A percentile compares a stretch with the other conserved stretches of the same genome.
phyloP scores from a whole-genome alignment of 2,797 vertebrate species.

The Monodelphis domestica region DNA sequence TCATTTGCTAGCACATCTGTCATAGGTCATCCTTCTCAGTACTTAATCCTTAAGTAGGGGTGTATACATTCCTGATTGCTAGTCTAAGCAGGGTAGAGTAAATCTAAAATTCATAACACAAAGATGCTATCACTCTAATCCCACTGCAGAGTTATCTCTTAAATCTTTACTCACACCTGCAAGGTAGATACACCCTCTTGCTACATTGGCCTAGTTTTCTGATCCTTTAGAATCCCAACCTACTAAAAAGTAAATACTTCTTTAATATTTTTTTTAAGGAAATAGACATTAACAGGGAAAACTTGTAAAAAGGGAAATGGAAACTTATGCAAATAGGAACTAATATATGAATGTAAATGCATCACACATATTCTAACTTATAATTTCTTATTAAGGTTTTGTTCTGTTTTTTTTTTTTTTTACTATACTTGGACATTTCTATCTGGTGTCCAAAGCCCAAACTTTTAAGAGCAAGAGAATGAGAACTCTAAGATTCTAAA shows the following conservation, averaged over 20 bases:
- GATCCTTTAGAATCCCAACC: not conserved
- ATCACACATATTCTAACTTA: not conserved
- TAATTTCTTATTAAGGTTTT: slow-evolving; percentile 48
- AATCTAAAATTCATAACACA: no score
- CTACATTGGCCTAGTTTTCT: slow-evolving; percentile 32
- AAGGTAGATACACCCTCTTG: not conserved
- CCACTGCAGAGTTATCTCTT: not conserved
- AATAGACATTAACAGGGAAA: not conserved
- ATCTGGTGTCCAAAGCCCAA: slow-evolving; percentile 4
- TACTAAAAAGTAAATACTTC: slow-evolving; percentile 32
- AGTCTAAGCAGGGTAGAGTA: no score
- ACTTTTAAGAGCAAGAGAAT: not conserved
- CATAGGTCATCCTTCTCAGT: no score
- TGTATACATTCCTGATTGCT: no score
- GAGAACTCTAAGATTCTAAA: slow-evolving; percentile 11
- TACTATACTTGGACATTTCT: slow-evolving; percentile 4
- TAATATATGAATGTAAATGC: slow-evolving; percentile 19
- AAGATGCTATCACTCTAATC: not conserved
- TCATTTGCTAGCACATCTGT: no score
- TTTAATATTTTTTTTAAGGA: not conserved
- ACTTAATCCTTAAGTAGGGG: no score
- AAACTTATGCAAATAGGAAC: not conserved
- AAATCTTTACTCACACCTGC: not conserved
- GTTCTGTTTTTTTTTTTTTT: not conserved
- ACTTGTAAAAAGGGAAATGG: slow-evolving; percentile 16